phyloP scores from a whole-genome alignment of 2,888 invertebrate genomes.

The Torymus tubicola region DNA sequence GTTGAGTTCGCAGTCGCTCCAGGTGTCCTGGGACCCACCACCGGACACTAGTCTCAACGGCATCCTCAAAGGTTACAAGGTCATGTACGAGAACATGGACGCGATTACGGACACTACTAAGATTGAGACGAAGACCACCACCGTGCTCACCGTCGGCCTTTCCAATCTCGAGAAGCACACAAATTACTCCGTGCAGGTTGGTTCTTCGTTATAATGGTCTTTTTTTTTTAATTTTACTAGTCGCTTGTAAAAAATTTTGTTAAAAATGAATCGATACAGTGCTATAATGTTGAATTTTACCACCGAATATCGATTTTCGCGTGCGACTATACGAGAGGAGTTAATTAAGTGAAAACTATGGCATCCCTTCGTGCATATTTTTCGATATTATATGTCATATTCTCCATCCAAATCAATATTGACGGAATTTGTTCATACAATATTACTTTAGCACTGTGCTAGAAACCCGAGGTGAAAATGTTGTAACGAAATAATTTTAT shows the following conservation, averaged over 20 bases:
- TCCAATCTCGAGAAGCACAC: constrained; percentile 90
- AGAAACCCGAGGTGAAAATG: too few relatives aligned
- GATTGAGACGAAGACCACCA: constrained; percentile 82
- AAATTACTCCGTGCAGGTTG: constrained; percentile 90
- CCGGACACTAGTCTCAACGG: constrained; percentile 90
- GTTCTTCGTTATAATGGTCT: too few relatives aligned
- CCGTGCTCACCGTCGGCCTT: constrained; percentile 83
- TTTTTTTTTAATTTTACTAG: neutral
- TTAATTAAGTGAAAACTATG: too few relatives aligned
- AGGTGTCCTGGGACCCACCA: constrained; percentile 91
- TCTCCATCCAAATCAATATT: too few relatives aligned
- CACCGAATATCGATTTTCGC: too few relatives aligned
- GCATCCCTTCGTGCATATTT: too few relatives aligned
- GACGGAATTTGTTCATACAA: too few relatives aligned
- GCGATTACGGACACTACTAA: constrained; percentile 70
- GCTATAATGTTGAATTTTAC: too few relatives aligned
- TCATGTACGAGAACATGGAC: constrained; percentile 78
- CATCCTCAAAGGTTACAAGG: constrained; percentile 89
- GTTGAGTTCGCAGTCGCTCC: constrained; percentile 88
- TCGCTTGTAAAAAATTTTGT: neutral
- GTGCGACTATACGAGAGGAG: too few relatives aligned
- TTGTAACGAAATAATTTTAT: too few relatives aligned
- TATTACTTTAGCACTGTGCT: too few relatives aligned
- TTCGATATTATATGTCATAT: too few relatives aligned
- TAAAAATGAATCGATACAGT: neutral